A percentile compares a stretch with the other conserved stretches of the same genome.
Evolutionary conservation across 2,113 vertebrate species (phyloP).

Genomic region (Excalfactoria chinensis): DNA sequence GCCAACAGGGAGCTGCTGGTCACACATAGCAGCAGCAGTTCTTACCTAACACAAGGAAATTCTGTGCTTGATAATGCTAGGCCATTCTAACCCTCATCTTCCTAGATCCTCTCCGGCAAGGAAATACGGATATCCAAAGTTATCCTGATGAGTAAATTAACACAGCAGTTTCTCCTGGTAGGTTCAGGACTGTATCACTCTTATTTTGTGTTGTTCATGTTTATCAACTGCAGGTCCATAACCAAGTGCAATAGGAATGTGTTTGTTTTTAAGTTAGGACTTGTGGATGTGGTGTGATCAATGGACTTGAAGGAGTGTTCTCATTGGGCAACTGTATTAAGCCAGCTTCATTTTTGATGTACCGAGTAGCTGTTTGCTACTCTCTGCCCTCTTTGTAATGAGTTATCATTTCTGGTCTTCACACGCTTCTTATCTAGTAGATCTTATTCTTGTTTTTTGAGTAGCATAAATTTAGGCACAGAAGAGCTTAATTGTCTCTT

Average conservation of each 20-base stretch:
- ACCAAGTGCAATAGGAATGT: not conserved
- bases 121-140: not conserved
- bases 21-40: not conserved
- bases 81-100: not conserved
- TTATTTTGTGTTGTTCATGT: not conserved
- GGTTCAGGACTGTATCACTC: not conserved
- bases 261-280: not conserved
- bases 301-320: not conserved
- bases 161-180: not conserved
- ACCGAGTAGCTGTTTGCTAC: not conserved
- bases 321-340: not conserved
- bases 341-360: not conserved
- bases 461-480: not conserved
- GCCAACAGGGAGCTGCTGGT: not conserved
- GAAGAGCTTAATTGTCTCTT: not conserved
- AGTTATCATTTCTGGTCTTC: not conserved
- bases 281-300: not conserved
- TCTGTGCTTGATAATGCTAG: not conserved
- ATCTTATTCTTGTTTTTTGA: not conserved
- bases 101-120: not conserved
- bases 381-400: not conserved
- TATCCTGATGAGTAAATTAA: not conserved
- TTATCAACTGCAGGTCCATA: not conserved
- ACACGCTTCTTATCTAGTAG: not conserved
- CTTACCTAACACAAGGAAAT: not conserved